Conservation (phyloP, 2,797 vertebrate genomes). For the Leucoraja ocellata region DNA sequence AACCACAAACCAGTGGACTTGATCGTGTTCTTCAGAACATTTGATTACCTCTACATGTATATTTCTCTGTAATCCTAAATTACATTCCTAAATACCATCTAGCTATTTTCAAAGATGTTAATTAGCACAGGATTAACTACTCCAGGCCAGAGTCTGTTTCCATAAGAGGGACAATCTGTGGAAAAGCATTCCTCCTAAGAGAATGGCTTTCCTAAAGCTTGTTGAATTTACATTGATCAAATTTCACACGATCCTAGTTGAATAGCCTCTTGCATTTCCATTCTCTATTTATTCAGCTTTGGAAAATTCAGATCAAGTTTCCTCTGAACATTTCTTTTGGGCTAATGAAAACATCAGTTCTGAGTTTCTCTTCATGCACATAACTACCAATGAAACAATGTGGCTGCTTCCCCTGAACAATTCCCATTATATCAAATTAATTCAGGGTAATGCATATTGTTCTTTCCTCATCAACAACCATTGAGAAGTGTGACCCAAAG, state of each 20-base stretch:
- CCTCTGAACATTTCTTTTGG: neutral
- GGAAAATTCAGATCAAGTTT: neutral
- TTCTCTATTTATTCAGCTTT: neutral
- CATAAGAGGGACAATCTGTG: neutral
- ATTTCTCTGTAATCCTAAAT: neutral
- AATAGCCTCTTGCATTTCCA: neutral
- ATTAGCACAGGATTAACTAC: slow-evolving; percentile 15
- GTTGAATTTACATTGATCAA: neutral
- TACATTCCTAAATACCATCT: neutral
- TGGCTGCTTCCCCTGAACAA: neutral
- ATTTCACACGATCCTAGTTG: neutral
- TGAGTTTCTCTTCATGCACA: neutral
- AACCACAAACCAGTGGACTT: neutral
- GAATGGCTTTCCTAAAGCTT: neutral
- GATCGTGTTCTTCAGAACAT: neutral
- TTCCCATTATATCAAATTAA: neutral
- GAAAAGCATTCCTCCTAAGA: neutral
- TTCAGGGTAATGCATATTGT: neutral
- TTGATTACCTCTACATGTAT: slow-evolving; percentile 10
- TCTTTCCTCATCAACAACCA: neutral
- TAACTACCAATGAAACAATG: neutral
- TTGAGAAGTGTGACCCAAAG: too few species aligned
- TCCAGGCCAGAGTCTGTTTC: neutral
- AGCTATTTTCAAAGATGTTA: neutral
- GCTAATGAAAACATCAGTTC: neutral